Evolutionary conservation across 2,888 invertebrate genomes (phyloP).

Genomic region (Pantelozetes paolii): DNA sequence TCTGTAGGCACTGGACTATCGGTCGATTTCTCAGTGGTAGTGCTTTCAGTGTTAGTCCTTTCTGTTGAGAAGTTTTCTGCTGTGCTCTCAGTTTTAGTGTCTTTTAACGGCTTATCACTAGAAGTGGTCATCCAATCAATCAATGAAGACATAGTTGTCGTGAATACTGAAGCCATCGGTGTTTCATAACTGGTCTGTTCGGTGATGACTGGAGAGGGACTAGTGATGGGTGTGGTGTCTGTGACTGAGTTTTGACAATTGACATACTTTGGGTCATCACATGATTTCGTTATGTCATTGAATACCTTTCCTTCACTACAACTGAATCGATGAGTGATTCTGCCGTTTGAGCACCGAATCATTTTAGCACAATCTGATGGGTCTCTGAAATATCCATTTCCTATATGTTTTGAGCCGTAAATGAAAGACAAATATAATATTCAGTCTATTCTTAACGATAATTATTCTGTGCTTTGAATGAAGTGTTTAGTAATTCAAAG

Average conservation of each 20-base stretch:
- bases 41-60: background rate
- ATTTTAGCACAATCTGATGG: constrained; percentile 31
- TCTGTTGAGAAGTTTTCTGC: background rate
- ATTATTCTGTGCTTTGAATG: background rate
- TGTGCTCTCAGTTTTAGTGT: background rate
- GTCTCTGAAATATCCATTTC: constrained; percentile 34
- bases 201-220: constrained; percentile 17
- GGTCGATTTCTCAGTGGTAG: background rate
- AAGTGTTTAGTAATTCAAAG: background rate
- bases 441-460: background rate
- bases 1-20: background rate
- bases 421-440: background rate
- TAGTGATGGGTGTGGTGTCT: background rate
- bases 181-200: background rate
- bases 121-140: background rate
- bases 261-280: constrained; percentile 28
- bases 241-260: constrained; percentile 19
- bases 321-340: constrained; percentile 28
- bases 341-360: constrained; percentile 27
- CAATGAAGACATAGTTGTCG: background rate
- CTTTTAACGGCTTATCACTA: background rate
- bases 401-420: background rate
- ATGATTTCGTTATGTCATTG: constrained; percentile 25
- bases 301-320: constrained; percentile 34
- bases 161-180: background rate